Conservation (phyloP, 2,888 invertebrate species). For the Phragmatobia fuliginosa region DNA sequence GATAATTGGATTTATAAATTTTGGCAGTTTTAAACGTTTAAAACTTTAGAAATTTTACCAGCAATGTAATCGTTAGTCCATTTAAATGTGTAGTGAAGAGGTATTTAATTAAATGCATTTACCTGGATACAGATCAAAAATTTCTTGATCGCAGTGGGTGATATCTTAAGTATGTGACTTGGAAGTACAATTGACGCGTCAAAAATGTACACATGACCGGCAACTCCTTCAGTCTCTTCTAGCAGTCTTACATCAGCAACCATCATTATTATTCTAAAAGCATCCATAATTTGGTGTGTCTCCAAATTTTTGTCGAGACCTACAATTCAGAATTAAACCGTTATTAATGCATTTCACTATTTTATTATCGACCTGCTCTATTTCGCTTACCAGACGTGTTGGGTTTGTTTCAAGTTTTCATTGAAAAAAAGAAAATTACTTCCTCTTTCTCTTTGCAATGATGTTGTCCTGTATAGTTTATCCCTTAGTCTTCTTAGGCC, state of each 20-base stretch:
- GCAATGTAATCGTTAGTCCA: no score
- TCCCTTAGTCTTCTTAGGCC: no score
- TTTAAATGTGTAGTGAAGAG: no score
- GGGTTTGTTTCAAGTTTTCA: no score
- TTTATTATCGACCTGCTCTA: no score
- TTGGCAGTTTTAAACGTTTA: no score
- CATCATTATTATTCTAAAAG: conserved; percentile 93
- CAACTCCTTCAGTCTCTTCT: conserved; percentile 92
- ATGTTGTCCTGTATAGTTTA: no score
- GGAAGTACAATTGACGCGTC: conserved; percentile 92
- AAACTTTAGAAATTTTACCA: no score
- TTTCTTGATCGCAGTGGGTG: conserved; percentile 91
- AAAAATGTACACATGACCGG: conserved; percentile 93
- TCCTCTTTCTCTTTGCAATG: no score
- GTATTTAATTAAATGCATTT: conserved; percentile 26
- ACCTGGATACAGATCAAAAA: conserved; percentile 93
- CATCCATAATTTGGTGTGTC: conserved; percentile 89
- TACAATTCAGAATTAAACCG: conserved; percentile 44
- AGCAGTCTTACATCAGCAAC: conserved; percentile 92
- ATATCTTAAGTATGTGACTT: conserved; percentile 92
- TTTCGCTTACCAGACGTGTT: no score
- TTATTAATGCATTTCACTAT: neutral
- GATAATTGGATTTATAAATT: no score
- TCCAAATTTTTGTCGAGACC: conserved; percentile 87
- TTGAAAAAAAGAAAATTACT: no score